Evolutionary conservation across 2,797 vertebrate species (phyloP).

Genomic region (Anomalospiza imberbis): DNA sequence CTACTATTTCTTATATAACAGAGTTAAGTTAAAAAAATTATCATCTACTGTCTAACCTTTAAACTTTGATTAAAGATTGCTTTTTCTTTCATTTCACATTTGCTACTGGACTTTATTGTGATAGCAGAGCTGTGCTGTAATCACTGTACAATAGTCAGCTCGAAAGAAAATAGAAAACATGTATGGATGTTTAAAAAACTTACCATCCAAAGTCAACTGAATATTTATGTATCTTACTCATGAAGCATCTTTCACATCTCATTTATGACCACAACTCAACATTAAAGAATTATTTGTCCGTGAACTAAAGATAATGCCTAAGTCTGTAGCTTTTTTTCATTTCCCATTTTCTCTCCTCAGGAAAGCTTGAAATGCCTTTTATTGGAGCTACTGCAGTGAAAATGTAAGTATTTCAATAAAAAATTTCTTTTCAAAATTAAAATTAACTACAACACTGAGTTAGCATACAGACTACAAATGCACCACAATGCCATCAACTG

Average conservation of each 20-base stretch:
- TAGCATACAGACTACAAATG: not conserved
- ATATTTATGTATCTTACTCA: slow-evolving; percentile 49
- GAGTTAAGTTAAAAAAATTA: not conserved
- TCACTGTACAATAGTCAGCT: not conserved
- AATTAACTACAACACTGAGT: not conserved
- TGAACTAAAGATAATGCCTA: slow-evolving; percentile 7
- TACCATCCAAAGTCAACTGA: slow-evolving; percentile 27
- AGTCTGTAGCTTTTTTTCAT: not conserved
- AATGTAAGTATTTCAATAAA: slow-evolving; percentile 19
- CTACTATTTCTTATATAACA: not conserved
- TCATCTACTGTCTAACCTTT: not conserved
- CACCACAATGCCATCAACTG: not conserved
- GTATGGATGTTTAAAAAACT: not conserved
- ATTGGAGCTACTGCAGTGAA: not conserved
- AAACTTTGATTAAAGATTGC: slow-evolving; percentile 9
- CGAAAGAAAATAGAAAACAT: slow-evolving; percentile 30
- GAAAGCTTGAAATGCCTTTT: not conserved
- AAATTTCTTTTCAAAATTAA: not conserved
- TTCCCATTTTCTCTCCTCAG: not conserved
- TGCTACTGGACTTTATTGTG: not conserved
- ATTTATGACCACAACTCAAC: slow-evolving; percentile 37
- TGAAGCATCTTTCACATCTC: slow-evolving; percentile 11
- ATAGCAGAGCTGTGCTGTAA: not conserved
- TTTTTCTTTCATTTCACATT: not conserved
- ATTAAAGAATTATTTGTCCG: slow-evolving; percentile 26